Conservation (phyloP, 2,113 vertebrate species). For the Ptyas mucosa region DNA sequence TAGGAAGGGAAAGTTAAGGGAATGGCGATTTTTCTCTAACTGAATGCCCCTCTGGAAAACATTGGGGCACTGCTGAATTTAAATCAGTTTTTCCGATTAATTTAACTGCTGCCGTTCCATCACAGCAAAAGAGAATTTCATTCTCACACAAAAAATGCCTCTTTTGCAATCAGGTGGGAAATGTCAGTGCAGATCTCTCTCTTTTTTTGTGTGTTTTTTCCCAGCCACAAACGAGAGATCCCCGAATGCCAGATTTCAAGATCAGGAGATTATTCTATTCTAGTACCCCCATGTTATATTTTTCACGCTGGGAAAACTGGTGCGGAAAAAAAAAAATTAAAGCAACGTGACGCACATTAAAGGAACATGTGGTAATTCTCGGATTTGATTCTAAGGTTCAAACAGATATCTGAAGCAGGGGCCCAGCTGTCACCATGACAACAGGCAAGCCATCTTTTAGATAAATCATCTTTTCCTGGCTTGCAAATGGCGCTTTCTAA, state of each 20-base stretch:
- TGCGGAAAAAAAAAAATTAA: background rate
- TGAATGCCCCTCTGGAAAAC: background rate
- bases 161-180: background rate
- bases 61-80: background rate
- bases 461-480: background rate
- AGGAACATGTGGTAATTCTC: background rate
- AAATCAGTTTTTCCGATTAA: background rate
- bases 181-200: background rate
- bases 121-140: background rate
- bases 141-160: background rate
- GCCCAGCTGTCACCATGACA: background rate
- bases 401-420: background rate
- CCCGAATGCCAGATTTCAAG: background rate
- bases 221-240: background rate
- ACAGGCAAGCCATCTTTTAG: background rate
- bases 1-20: background rate
- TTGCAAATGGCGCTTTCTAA: background rate
- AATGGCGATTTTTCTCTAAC: conserved; percentile 1
- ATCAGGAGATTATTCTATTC: background rate
- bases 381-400: background rate
- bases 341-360: background rate
- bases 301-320: background rate
- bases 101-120: background rate
- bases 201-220: background rate
- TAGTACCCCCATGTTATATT: background rate